These are phyloP conservation scores for Chionoecetes opilio DNA, from an alignment of 1,140 invertebrate genomes.

Conservation along the genomic window DNA sequence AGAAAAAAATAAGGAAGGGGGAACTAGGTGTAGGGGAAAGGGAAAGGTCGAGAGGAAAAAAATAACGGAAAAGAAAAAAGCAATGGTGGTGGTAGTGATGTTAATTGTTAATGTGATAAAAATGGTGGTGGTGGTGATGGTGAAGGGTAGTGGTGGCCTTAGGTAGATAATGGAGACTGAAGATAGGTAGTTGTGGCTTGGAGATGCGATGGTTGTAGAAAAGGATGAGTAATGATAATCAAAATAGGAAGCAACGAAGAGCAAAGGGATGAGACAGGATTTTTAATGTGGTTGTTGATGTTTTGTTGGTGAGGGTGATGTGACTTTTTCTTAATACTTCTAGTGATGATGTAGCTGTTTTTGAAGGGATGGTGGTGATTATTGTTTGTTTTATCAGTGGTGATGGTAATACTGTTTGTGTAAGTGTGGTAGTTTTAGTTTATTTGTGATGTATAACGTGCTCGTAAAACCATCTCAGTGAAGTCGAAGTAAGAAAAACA, in stretches of 20 bases:
- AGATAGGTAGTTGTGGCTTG: conserved; percentile 14
- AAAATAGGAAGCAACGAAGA: neutral
- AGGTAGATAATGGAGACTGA: conserved; percentile 28
- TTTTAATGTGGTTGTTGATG: neutral
- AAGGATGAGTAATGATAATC: neutral
- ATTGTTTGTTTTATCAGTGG: too few species aligned
- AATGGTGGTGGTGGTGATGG: neutral
- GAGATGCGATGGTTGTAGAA: neutral
- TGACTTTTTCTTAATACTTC: neutral
- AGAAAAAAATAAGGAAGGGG: conserved; percentile 17
- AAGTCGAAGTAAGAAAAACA: too few species aligned
- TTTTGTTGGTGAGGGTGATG: neutral
- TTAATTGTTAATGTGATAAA: neutral
- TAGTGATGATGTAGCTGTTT: neutral
- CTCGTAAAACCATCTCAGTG: too few species aligned
- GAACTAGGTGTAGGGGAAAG: neutral
- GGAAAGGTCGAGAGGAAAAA: neutral
- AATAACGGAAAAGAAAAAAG: neutral
- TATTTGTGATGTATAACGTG: too few species aligned
- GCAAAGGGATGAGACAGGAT: neutral
- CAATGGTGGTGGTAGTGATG: neutral
- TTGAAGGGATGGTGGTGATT: too few species aligned
- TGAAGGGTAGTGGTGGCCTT: neutral
- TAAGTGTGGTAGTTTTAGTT: too few species aligned
- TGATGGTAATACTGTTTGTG: too few species aligned